These are phyloP conservation scores for Andrena chrysosceles DNA, from an alignment of 2,888 invertebrate genomes.

Conservation along the genomic window DNA sequence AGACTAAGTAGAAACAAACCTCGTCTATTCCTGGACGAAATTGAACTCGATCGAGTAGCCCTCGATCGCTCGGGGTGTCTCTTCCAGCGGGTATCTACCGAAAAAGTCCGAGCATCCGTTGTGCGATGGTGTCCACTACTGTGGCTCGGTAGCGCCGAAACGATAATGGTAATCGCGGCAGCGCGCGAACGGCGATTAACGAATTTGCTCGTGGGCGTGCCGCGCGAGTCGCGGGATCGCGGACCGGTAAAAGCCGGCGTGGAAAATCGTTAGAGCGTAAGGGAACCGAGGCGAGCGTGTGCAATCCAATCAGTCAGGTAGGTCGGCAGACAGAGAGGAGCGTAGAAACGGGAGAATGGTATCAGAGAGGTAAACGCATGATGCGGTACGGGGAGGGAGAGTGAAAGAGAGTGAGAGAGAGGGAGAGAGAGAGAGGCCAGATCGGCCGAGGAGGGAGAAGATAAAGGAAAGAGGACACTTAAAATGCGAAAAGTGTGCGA, in stretches of 20 bases:
- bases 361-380: slow-evolving; percentile 45
- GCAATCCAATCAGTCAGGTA: slow-evolving; percentile 61
- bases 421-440: slow-evolving; percentile 29
- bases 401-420: slow-evolving; percentile 45
- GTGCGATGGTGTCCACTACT: neutral
- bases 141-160: neutral
- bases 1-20: neutral
- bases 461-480: slow-evolving; percentile 74
- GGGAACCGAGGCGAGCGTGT: slow-evolving; percentile 47
- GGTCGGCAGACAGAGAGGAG: slow-evolving; percentile 46
- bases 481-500: slow-evolving; percentile 84
- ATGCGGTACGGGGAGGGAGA: slow-evolving; percentile 33
- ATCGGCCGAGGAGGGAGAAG: slow-evolving; percentile 41
- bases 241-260: slow-evolving; percentile 71
- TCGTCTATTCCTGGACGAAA: no score
- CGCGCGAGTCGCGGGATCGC: slow-evolving; percentile 54
- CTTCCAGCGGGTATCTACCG: neutral
- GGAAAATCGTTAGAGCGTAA: slow-evolving; percentile 77
- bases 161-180: neutral
- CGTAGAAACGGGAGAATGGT: slow-evolving; percentile 60
- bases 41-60: neutral
- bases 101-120: neutral
- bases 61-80: neutral
- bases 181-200: slow-evolving; percentile 30
- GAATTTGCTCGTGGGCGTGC: slow-evolving; percentile 62